These are phyloP conservation scores for Criorhina ranunculi DNA, from an alignment of 2,888 invertebrate species.

Conservation along the genomic window DNA sequence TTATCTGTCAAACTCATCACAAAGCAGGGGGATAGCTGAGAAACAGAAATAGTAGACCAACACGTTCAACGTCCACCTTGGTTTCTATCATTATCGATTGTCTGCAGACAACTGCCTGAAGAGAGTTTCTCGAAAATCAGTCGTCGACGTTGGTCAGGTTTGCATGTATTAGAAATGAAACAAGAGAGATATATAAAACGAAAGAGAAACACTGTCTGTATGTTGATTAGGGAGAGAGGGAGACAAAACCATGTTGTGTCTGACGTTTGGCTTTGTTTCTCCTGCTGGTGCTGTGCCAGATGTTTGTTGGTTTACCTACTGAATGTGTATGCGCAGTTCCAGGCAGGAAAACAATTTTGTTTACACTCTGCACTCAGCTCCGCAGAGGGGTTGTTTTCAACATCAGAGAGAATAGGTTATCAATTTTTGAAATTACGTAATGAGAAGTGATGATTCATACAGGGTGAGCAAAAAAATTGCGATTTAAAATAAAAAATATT, in stretches of 20 bases:
- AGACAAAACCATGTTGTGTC: neutral
- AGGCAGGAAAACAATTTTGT: neutral
- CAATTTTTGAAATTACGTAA: too few species aligned
- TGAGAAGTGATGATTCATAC: too few species aligned
- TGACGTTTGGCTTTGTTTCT: neutral
- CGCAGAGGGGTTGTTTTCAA: constrained; percentile 2
- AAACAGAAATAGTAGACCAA: neutral
- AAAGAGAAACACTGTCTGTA: too few species aligned
- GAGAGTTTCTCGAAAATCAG: neutral
- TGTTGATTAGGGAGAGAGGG: neutral
- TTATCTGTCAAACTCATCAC: constrained; percentile 38
- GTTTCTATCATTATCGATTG: constrained; percentile 9
- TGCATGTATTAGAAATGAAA: neutral
- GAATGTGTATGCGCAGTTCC: constrained; percentile 9
- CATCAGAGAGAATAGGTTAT: too few species aligned
- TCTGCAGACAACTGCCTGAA: constrained; percentile 35
- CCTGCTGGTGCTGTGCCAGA: neutral
- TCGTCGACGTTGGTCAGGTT: neutral
- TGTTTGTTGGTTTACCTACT: constrained; percentile 11
- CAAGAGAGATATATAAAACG: neutral
- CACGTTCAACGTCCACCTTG: neutral
- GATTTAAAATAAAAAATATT: too few species aligned
- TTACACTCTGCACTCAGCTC: neutral
- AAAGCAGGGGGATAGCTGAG: neutral
- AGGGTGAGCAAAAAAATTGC: too few species aligned